Conservation (phyloP, 1,140 invertebrate genomes). For the Lasaia peninsularis region DNA sequence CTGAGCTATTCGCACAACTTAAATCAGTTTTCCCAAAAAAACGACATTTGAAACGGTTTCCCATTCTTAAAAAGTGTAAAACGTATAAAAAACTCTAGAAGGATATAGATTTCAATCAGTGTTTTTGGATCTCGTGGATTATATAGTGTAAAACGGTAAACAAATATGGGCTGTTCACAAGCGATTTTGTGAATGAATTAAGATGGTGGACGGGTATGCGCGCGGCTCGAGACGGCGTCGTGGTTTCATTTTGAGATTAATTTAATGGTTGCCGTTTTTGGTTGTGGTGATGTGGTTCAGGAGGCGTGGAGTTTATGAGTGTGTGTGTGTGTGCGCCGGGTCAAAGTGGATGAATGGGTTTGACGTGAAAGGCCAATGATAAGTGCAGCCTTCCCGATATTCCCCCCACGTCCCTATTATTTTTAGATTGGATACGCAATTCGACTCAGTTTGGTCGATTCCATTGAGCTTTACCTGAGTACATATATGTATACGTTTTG, state of each 20-base stretch:
- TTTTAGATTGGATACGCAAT: conserved; percentile 51
- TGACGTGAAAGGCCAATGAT: conserved; percentile 65
- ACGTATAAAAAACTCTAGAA: conserved; percentile 16
- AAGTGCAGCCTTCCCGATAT: conserved; percentile 49
- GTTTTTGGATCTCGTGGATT: conserved; percentile 24
- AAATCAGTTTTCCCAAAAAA: conserved; percentile 52
- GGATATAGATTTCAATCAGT: conserved; percentile 26
- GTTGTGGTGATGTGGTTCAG: conserved; percentile 24
- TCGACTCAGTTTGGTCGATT: conserved; percentile 34
- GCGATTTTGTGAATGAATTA: conserved; percentile 75
- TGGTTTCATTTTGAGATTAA: conserved; percentile 37
- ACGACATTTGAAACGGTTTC: conserved; percentile 38
- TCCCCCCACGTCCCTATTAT: conserved; percentile 51
- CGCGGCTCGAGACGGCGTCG: conserved; percentile 41
- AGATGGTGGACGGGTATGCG: conserved; percentile 65
- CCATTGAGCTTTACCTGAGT: conserved; percentile 6
- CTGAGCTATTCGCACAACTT: conserved; percentile 28
- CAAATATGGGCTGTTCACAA: conserved; percentile 57
- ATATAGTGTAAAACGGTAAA: conserved; percentile 60
- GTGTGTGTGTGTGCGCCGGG: conserved; percentile 55
- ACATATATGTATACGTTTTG: background rate
- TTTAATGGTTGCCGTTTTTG: conserved; percentile 26
- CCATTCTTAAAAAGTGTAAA: conserved; percentile 33
- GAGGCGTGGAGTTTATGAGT: conserved; percentile 21
- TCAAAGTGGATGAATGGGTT: conserved; percentile 65